Conservation (phyloP, 2,888 invertebrate species). For the Drosophila nr. fundita region DNA sequence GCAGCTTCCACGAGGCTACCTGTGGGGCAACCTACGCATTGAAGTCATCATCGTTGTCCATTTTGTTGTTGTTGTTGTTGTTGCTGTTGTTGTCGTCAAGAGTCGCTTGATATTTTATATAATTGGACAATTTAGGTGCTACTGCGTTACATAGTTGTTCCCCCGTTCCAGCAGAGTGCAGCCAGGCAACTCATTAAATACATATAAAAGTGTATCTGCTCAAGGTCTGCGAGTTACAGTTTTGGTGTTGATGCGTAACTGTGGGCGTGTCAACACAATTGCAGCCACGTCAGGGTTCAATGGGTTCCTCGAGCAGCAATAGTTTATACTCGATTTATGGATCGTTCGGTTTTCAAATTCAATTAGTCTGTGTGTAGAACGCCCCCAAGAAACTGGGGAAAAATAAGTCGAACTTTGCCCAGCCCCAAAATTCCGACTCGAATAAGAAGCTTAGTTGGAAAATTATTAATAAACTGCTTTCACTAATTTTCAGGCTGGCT, state of each 20-base stretch:
- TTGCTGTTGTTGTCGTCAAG: neutral
- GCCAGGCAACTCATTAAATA: slow-evolving; percentile 55
- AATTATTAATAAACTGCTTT: slow-evolving; percentile 73
- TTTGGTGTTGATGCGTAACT: slow-evolving; percentile 65
- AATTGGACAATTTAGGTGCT: slow-evolving; percentile 72
- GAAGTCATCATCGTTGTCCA: slow-evolving; percentile 5
- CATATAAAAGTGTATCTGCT: slow-evolving; percentile 39
- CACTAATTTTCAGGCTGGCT: slow-evolving; percentile 64
- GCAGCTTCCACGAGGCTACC: slow-evolving; percentile 49
- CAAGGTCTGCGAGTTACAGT: slow-evolving; percentile 36
- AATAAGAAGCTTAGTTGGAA: slow-evolving; percentile 65
- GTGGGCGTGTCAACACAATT: slow-evolving; percentile 63
- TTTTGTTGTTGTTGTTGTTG: neutral
- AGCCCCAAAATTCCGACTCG: slow-evolving; percentile 25
- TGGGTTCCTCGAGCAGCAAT: slow-evolving; percentile 15
- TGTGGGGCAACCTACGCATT: slow-evolving; percentile 63
- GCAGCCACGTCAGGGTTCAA: slow-evolving; percentile 42
- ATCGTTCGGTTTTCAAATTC: slow-evolving; percentile 44
- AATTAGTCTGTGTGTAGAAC: slow-evolving; percentile 51
- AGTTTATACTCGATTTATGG: slow-evolving; percentile 38
- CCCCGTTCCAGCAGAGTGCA: neutral
- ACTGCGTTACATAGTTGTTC: slow-evolving; percentile 21
- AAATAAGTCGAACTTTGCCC: slow-evolving; percentile 31
- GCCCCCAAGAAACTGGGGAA: slow-evolving; percentile 28
- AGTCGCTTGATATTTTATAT: slow-evolving; percentile 43